These are phyloP conservation scores for Drosophila persimilis DNA, from an alignment of 1,140 invertebrate species.

Conservation along the genomic window DNA sequence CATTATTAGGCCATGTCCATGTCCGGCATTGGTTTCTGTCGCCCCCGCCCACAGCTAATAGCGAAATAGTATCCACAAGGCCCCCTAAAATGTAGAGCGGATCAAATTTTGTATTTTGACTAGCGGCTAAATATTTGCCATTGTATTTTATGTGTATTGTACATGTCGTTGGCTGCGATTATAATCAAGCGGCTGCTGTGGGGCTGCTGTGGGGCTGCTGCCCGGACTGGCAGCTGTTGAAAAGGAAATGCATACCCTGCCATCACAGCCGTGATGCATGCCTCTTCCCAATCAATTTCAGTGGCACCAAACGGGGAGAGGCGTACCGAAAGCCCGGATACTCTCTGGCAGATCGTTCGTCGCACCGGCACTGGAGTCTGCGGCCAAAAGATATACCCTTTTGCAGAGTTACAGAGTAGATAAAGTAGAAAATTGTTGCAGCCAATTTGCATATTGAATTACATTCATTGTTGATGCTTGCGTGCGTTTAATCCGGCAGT, in stretches of 20 bases:
- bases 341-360: neutral
- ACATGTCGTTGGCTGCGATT: neutral
- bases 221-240: neutral
- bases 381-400: constrained; percentile 3
- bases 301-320: constrained; percentile 8
- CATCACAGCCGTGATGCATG: no score
- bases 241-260: constrained; percentile 3
- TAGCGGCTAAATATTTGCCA: constrained; percentile 58
- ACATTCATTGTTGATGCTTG: constrained; percentile 73
- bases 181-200: constrained; percentile 9
- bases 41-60: no score
- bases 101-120: constrained; percentile 49
- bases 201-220: no score
- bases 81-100: neutral
- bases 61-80: no score
- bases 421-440: constrained; percentile 70
- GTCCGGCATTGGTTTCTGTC: constrained; percentile 3
- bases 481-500: constrained; percentile 42
- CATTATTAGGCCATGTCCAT: constrained; percentile 21
- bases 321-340: no score
- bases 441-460: constrained; percentile 79
- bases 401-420: constrained; percentile 19
- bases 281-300: neutral
- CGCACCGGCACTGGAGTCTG: neutral
- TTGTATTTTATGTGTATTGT: constrained; percentile 12